phyloP scores from a whole-genome alignment of 1,140 invertebrate genomes.

The Pseudomyrmex pallidus region DNA sequence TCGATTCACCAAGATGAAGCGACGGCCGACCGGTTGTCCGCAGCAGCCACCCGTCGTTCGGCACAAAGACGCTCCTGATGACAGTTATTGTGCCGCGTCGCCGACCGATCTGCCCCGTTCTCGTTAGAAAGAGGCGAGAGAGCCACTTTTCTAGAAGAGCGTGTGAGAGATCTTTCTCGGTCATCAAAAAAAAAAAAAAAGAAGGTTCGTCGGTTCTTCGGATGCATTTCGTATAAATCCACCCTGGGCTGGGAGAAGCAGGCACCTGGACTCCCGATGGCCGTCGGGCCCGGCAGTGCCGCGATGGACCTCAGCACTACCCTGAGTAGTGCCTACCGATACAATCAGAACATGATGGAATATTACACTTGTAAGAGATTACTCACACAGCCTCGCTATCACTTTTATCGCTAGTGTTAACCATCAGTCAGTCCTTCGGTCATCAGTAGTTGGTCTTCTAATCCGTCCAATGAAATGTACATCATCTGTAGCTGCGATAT shows the following conservation, averaged over 20 bases:
- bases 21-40: conserved; percentile 74
- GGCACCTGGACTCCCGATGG: conserved; percentile 81
- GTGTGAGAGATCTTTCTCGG: conserved; percentile 74
- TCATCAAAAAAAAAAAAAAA: conserved; percentile 78
- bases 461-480: too few species aligned
- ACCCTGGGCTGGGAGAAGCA: conserved; percentile 36
- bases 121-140: conserved; percentile 70
- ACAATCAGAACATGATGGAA: conserved; percentile 99
- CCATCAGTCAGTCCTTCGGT: not conserved
- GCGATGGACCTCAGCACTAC: conserved; percentile 95
- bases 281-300: conserved; percentile 76
- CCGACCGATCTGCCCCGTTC: conserved; percentile 60
- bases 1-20: conserved; percentile 72
- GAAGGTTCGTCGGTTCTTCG: conserved; percentile 51
- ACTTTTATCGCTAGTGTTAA: not conserved
- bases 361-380: conserved; percentile 97
- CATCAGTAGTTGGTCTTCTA: too few species aligned
- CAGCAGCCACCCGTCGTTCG: conserved; percentile 78
- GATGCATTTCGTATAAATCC: conserved; percentile 38
- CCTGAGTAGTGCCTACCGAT: conserved; percentile 90
- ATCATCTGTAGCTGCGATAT: too few species aligned
- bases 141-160: conserved; percentile 52
- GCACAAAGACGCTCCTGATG: conserved; percentile 81
- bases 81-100: conserved; percentile 79
- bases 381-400: not conserved